Evolutionary conservation across 2,113 vertebrate genomes (phyloP), one percentile per base, ranked within the genome.

Genomic region (Podocnemis expansa): DNA sequence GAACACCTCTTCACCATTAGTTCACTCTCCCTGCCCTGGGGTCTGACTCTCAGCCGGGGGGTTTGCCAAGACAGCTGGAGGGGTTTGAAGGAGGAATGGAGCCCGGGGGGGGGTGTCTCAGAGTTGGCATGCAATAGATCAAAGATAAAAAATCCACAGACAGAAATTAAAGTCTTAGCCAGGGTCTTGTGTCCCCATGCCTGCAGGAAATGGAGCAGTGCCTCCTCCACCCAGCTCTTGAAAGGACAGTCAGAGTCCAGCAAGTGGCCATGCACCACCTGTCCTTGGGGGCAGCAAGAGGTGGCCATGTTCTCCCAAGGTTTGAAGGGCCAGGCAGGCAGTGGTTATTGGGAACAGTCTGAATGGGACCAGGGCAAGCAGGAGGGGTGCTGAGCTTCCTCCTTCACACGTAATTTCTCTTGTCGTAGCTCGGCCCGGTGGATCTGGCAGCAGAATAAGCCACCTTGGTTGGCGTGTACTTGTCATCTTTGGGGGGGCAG

Each of bases 401-500:
- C 16, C 22, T 93, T 99, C 98, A 99, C 82, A 99, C 99, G 80
- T 99, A 99, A 97, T 99, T 99, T 97, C 97, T 99, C 97, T 98
- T 98, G 98, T 98, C 98, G 73, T 99, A 99, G 95, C 95, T 97
- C 29, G 98, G 98, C 34, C 93, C 80, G 0, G 97, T 90, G 1
- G 99, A 99, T 93, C 98, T 98, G 3, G 99, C 98, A 0, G 98
- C 98, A 0, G 99, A 99, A 96, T 99, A 99, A 25, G 98, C 97
- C 86, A 98, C 94, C 67, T 98, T 98, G 88, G 98, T 84, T 0
- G 98, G 92, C 34, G 86, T 84, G 88, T 99, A 99, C 93, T 98
- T 98, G 41, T 98, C 89, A 1, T 99, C 98, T 76, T 95, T 95
- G 17, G 99, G 99, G 13, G 99, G 99, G 87, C 99, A 99, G 60